Evolutionary conservation across 1,140 invertebrate genomes (phyloP), one percentile per base, ranked within the genome.

Genomic region (Potamilus streckersoni): DNA sequence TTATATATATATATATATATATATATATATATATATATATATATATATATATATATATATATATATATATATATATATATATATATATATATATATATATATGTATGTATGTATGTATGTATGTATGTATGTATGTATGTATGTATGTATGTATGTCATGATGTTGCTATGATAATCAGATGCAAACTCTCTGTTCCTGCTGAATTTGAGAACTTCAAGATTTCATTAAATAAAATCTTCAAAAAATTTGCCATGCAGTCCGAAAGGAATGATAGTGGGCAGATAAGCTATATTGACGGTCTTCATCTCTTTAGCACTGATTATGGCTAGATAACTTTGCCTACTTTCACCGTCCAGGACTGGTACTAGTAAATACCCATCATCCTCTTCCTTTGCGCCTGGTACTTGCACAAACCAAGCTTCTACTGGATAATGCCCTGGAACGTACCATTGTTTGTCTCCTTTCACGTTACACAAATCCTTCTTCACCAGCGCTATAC

Each of bases 211-310:
- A 0, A 49, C 38, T 6, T 49, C 38, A 13, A 8, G 11, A 12
- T 23, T 19, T 62, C 19, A 20, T 80, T 67, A 80, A 16, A 69
- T 19, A 56, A 81, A 65, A 23, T 83, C 79, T 1, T 77, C 68
- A 67, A 88, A 87, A 73, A 86, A 86, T 69, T 80, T 68, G 31
- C 87, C 87, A 76, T 88, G 87, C 13, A 88, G 68, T 57, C 81
- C 83, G 67, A 83, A 87, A 17, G 87, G 87, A 14, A 88, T 73
- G 14, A 78, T 31, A 2, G 82, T 85, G 14, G 87, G 86, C 60
- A 86, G 64, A 57, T 79, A 74, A 2, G 83, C 82, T 20, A 59
- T 68, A 61, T 78, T 83, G 11, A 83, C 73, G 13, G 81, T 60
- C 4, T 64, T 76, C 80, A 88, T 80, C 12, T 80, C 82, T 56